Percentiles rank a stretch among this genome's conserved stretches.
phyloP scores from a whole-genome alignment of 2,797 vertebrate genomes.

The Hydrocynus forskahlii region DNA sequence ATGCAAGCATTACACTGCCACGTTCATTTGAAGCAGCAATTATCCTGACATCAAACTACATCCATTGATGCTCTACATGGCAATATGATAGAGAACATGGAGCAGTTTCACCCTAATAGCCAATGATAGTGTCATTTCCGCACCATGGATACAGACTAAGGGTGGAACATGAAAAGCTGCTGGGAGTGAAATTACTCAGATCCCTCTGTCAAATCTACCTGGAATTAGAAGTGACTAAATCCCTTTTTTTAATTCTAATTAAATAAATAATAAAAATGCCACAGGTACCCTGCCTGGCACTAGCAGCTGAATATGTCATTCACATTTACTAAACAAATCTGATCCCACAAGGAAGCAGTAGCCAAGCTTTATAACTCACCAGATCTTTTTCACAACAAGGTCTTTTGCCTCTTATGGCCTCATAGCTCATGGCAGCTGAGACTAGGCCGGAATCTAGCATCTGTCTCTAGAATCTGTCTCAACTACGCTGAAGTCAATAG shows the following conservation, averaged over 20 bases:
- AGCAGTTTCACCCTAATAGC: constrained; percentile 22
- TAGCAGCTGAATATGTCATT: constrained; percentile 15
- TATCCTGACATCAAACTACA: constrained; percentile 7
- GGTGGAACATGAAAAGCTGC: constrained; percentile 71
- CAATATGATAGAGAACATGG: constrained; percentile 33
- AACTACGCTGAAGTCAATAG: constrained; percentile 40
- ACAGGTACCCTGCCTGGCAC: constrained; percentile 10
- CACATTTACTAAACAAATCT: constrained; percentile 26
- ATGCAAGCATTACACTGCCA: background rate
- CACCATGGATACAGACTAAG: constrained; percentile 62
- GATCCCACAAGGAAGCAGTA: constrained; percentile 29
- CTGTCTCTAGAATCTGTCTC: constrained; percentile 28
- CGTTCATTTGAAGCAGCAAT: background rate
- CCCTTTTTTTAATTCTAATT: constrained; percentile 47
- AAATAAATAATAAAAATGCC: constrained; percentile 33
- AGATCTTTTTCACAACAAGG: constrained; percentile 22
- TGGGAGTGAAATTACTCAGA: constrained; percentile 73
- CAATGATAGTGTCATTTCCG: constrained; percentile 70
- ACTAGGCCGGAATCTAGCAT: constrained; percentile 19
- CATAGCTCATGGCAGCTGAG: constrained; percentile 29
- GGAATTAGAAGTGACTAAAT: constrained; percentile 70
- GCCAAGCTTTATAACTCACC: constrained; percentile 37
- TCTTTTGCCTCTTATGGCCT: constrained; percentile 16
- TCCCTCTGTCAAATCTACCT: constrained; percentile 62
- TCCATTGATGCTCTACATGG: constrained; percentile 16